Evolutionary conservation across 2,888 invertebrate species (phyloP).

Genomic region (Brachyopa scutellaris): DNA sequence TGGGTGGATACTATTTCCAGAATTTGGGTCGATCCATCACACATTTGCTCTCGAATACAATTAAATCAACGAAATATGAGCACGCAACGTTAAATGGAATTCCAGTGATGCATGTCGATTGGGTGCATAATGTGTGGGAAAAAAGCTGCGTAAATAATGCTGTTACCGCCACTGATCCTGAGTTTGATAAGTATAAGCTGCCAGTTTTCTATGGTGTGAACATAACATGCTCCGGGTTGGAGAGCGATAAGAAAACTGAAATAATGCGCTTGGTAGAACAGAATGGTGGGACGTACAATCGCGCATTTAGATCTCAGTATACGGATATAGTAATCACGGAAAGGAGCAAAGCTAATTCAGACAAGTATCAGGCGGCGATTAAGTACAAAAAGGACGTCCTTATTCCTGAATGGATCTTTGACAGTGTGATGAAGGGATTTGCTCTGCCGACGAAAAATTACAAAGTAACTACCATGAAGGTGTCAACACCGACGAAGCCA

Average conservation of each 20-base stretch:
- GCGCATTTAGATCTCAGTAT: slow-evolving; percentile 80
- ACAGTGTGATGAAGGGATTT: slow-evolving; percentile 88
- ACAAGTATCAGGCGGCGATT: slow-evolving; percentile 80
- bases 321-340: slow-evolving; percentile 80
- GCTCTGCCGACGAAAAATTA: slow-evolving; percentile 85
- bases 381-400: slow-evolving; percentile 85
- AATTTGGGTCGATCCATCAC: slow-evolving; percentile 87
- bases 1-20: slow-evolving; percentile 89
- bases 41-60: slow-evolving; percentile 90
- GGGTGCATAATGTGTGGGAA: slow-evolving; percentile 92
- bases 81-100: slow-evolving; percentile 82
- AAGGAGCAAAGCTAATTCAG: slow-evolving; percentile 78
- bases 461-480: slow-evolving; percentile 84
- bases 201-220: slow-evolving; percentile 90
- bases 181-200: slow-evolving; percentile 85
- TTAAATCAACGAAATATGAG: slow-evolving; percentile 89
- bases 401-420: slow-evolving; percentile 89
- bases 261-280: slow-evolving; percentile 87
- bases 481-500: slow-evolving; percentile 87
- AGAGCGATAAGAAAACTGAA: slow-evolving; percentile 79
- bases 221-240: slow-evolving; percentile 89
- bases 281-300: slow-evolving; percentile 87
- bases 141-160: slow-evolving; percentile 84
- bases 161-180: slow-evolving; percentile 85
- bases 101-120: slow-evolving; percentile 89